Evolutionary conservation across 1,140 invertebrate species (phyloP).

Genomic region (Pseudomyrmex pallidus): DNA sequence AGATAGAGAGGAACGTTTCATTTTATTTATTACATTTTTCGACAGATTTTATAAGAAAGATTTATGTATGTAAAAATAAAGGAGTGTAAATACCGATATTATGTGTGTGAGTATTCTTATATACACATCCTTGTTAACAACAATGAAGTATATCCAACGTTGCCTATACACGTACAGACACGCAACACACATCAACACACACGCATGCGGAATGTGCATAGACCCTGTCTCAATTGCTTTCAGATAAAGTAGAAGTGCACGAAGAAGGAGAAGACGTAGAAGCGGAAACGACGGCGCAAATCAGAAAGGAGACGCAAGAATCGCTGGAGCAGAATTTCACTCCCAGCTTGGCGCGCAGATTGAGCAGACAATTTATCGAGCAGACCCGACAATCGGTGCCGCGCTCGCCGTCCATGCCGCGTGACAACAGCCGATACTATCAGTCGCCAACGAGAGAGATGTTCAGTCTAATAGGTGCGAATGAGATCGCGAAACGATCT

Average conservation of each 20-base stretch:
- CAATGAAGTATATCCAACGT: not conserved
- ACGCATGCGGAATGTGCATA: slow-evolving; percentile 39
- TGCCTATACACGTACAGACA: not conserved
- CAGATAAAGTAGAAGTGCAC: slow-evolving; percentile 68
- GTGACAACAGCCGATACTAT: slow-evolving; percentile 53
- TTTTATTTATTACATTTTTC: slow-evolving; percentile 76
- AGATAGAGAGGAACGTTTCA: slow-evolving; percentile 33
- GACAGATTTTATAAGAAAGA: slow-evolving; percentile 70
- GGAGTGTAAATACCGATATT: slow-evolving; percentile 77
- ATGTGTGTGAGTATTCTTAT: slow-evolving; percentile 57
- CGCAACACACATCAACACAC: not conserved
- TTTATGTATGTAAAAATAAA: slow-evolving; percentile 80
- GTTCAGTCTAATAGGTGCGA: slow-evolving; percentile 5
- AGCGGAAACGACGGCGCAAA: slow-evolving; percentile 51
- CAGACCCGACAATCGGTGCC: slow-evolving; percentile 80
- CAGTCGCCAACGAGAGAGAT: slow-evolving; percentile 67
- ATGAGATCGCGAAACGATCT: slow-evolving; percentile 34
- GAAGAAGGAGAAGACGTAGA: slow-evolving; percentile 47
- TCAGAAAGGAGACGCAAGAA: slow-evolving; percentile 74
- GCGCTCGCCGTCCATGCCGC: slow-evolving; percentile 75
- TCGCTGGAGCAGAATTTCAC: slow-evolving; percentile 79
- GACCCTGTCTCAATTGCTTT: slow-evolving; percentile 61
- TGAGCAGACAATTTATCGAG: slow-evolving; percentile 82
- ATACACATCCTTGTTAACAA: slow-evolving; percentile 17
- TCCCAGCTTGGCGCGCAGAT: slow-evolving; percentile 80